Conservation (phyloP, 2,888 invertebrate genomes). For the Protodeltote pygarga region DNA sequence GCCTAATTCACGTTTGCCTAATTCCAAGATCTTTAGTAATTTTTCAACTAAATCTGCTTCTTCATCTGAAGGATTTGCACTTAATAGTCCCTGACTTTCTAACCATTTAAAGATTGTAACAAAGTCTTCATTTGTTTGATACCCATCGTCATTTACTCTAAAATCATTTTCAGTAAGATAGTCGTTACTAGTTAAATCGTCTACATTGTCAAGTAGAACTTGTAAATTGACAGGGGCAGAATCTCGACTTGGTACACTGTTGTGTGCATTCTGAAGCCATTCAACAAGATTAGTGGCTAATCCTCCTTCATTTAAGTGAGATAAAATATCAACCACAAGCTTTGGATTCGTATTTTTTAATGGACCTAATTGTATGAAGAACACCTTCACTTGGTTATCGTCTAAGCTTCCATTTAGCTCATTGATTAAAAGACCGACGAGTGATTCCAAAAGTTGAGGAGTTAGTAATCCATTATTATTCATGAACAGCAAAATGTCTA, state of each 20-base stretch:
- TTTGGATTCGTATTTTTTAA: conserved; percentile 21
- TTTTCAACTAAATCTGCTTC: conserved; percentile 51
- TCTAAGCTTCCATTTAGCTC: conserved; percentile 28
- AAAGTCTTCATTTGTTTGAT: conserved; percentile 16
- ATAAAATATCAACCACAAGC: conserved; percentile 17
- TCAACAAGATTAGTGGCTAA: conserved; percentile 2
- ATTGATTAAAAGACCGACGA: conserved; percentile 19
- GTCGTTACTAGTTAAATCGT: neutral
- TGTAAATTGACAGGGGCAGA: neutral
- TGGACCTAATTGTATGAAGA: conserved; percentile 20
- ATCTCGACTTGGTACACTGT: conserved; percentile 9
- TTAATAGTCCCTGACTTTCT: conserved; percentile 31
- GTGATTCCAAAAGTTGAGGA: conserved; percentile 15
- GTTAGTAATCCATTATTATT: conserved; percentile 18
- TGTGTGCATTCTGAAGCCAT: conserved; percentile 8
- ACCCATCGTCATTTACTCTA: conserved; percentile 5
- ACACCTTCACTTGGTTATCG: conserved; percentile 6
- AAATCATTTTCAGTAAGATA: neutral
- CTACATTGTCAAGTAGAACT: neutral
- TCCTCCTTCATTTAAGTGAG: conserved; percentile 21
- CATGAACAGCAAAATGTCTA: conserved; percentile 31
- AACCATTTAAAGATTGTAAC: conserved; percentile 27
- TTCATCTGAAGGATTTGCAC: conserved; percentile 29
- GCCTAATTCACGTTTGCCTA: conserved; percentile 40
- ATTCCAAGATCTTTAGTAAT: conserved; percentile 60